Evolutionary conservation across 2,113 vertebrate species (phyloP).

Genomic region (Eleginops maclovinus): DNA sequence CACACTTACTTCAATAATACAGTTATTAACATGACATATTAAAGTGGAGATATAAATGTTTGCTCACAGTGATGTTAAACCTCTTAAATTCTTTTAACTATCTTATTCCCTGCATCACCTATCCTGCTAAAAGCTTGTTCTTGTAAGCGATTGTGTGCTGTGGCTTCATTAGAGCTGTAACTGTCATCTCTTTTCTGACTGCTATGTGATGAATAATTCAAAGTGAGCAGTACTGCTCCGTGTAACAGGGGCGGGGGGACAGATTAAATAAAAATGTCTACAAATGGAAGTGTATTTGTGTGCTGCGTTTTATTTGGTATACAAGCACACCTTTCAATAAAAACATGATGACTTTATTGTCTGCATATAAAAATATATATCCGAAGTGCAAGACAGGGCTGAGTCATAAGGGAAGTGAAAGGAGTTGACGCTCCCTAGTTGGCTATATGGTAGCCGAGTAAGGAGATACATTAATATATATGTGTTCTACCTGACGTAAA

Average conservation of each 20-base stretch:
- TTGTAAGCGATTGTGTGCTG: conserved; percentile 49
- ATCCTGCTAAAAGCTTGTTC: conserved; percentile 40
- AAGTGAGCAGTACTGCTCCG: conserved; percentile 2
- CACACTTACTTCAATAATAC: conserved; percentile 30
- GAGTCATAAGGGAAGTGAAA: neutral
- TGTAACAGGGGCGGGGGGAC: conserved; percentile 32
- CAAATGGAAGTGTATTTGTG: neutral
- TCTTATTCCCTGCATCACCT: conserved; percentile 17
- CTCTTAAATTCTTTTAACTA: conserved; percentile 16
- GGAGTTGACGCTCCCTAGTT: neutral
- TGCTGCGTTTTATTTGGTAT: neutral
- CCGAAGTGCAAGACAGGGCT: neutral
- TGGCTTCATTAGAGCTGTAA: conserved; percentile 37
- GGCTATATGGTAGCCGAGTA: neutral
- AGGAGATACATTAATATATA: fast-evolving
- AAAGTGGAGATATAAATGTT: conserved; percentile 29
- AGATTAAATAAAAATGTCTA: conserved; percentile 38
- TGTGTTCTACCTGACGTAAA: neutral
- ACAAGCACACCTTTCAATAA: fast-evolving
- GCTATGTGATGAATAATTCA: conserved; percentile 21
- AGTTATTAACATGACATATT: conserved; percentile 13
- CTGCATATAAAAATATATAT: neutral
- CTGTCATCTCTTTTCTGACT: conserved; percentile 28
- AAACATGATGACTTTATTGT: neutral
- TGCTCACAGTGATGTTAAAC: conserved; percentile 49